phyloP scores from a whole-genome alignment of 2,888 invertebrate species.

The Ochropacha duplaris region DNA sequence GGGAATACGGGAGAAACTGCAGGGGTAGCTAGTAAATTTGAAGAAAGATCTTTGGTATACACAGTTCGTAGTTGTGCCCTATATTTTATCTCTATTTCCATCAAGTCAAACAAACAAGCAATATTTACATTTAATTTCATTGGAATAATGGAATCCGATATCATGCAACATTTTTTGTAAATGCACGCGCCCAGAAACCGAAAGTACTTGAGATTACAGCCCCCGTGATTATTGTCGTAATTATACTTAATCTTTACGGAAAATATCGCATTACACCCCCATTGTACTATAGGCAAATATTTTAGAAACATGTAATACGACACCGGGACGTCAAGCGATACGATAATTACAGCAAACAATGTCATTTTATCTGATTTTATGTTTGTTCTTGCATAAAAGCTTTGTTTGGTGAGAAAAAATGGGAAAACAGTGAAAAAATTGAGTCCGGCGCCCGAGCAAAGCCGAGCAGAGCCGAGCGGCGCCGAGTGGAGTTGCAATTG shows the following conservation, averaged over 20 bases:
- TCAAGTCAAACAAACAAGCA: background rate
- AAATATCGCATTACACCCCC: conserved; percentile 60
- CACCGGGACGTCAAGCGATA: conserved; percentile 45
- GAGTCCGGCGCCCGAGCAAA: background rate
- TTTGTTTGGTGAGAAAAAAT: background rate
- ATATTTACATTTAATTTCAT: too few relatives aligned
- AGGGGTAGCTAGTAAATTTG: too few relatives aligned
- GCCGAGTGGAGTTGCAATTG: background rate
- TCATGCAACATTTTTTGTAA: background rate
- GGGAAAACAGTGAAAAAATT: background rate
- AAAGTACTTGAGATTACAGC: background rate
- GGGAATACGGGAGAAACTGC: too few relatives aligned
- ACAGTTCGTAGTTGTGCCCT: too few relatives aligned
- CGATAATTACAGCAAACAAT: conserved; percentile 71
- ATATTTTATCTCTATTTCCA: too few relatives aligned
- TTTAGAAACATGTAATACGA: conserved; percentile 58
- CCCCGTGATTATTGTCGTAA: conserved; percentile 20
- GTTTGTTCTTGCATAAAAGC: conserved; percentile 36
- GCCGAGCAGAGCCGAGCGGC: background rate
- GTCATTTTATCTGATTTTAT: conserved; percentile 52
- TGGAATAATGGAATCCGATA: too few relatives aligned
- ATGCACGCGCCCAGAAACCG: background rate
- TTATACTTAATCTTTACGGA: conserved; percentile 33
- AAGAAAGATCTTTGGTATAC: too few relatives aligned
- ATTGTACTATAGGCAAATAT: conserved; percentile 53